Percentiles rank a stretch among this genome's conserved stretches.
These are phyloP conservation scores for Anarhynchus alexandrinus DNA, from an alignment of 2,113 vertebrate genomes.

Conservation along the genomic window DNA sequence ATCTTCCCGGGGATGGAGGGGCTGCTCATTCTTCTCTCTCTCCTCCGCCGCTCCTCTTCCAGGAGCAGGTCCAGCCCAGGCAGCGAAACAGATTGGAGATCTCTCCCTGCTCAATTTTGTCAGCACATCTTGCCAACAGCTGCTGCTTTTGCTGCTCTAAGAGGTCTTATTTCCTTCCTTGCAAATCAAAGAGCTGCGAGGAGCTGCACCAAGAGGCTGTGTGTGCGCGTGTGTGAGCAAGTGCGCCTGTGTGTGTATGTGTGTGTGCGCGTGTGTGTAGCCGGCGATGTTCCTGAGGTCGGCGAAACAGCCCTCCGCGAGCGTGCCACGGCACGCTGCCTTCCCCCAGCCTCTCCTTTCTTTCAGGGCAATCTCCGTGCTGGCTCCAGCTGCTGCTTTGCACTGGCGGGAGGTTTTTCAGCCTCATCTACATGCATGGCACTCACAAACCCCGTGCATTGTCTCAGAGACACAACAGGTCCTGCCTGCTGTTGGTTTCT, in stretches of 20 bases:
- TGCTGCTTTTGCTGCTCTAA: not conserved
- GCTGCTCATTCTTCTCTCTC: constrained; percentile 8
- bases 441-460: constrained; percentile 1
- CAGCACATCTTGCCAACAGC: constrained; percentile 31
- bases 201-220: constrained; percentile 15
- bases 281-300: not conserved
- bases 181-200: constrained; percentile 39
- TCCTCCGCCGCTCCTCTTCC: not conserved
- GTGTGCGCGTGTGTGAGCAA: constrained; percentile 14
- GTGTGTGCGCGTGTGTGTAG: not conserved
- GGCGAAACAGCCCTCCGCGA: not conserved
- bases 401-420: not conserved
- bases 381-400: not conserved
- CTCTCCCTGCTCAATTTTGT: not conserved
- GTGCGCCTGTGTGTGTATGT: not conserved
- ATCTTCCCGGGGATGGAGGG: constrained; percentile 67
- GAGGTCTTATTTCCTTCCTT: constrained; percentile 33
- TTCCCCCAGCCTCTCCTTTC: not conserved
- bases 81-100: not conserved
- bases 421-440: constrained; percentile 38
- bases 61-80: not conserved
- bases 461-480: constrained; percentile 64
- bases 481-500: constrained; percentile 6
- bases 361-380: not conserved
- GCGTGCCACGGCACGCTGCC: not conserved